Conservation (phyloP, 2,797 vertebrate species). For the Sciurus vulgaris region DNA sequence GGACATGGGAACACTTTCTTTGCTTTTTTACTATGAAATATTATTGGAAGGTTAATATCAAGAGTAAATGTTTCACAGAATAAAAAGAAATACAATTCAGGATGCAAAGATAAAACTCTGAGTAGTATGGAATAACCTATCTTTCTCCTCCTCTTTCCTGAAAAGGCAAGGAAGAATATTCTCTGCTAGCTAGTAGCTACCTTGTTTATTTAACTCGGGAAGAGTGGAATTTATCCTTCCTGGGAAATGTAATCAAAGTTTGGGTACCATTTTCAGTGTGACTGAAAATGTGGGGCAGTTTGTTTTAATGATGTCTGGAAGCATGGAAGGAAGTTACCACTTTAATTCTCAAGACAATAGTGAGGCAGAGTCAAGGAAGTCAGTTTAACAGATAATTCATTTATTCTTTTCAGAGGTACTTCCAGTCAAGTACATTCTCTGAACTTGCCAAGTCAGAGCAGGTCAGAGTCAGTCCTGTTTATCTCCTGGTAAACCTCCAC, state of each 20-base stretch:
- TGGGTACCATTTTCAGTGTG: not conserved
- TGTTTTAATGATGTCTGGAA: conserved; percentile 22
- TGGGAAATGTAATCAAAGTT: not conserved
- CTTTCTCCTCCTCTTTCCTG: not conserved
- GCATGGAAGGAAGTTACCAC: not conserved
- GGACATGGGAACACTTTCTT: not conserved
- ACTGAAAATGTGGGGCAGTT: not conserved
- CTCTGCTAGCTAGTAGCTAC: not conserved
- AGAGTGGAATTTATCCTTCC: not conserved
- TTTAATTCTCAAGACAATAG: not conserved
- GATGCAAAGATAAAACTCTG: conserved; percentile 38
- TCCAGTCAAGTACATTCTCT: not conserved
- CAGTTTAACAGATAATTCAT: not conserved
- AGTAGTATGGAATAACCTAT: not conserved
- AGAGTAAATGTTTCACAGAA: conserved; percentile 35
- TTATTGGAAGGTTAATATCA: conserved; percentile 43
- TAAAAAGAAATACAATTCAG: conserved; percentile 42
- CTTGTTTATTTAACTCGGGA: not conserved
- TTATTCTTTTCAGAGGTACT: conserved; percentile 18
- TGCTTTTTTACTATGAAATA: not conserved
- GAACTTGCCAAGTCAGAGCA: not conserved
- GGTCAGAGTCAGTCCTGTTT: not conserved
- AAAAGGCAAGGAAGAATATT: not conserved
- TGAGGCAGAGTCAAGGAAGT: not conserved
- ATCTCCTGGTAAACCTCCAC: not conserved